These are phyloP conservation scores for Mormyrus lacerda DNA, from an alignment of 2,113 vertebrate species.

Conservation along the genomic window DNA sequence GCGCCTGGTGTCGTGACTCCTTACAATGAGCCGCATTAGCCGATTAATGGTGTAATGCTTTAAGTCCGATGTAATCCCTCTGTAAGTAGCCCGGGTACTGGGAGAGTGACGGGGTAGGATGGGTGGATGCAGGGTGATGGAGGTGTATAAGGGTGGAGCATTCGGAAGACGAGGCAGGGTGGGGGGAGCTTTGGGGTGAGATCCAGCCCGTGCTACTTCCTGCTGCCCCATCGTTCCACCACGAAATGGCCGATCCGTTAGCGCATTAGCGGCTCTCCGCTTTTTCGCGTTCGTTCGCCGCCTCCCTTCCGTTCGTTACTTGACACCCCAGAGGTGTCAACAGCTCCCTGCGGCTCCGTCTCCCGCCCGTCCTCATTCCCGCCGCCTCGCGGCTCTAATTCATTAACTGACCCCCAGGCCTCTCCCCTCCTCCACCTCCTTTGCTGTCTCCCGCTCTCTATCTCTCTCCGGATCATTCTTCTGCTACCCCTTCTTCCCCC, in stretches of 20 bases:
- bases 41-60: constrained; percentile 1
- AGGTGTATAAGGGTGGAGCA: background rate
- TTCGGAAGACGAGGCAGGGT: background rate
- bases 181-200: background rate
- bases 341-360: background rate
- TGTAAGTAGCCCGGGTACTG: background rate
- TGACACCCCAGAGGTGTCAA: background rate
- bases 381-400: too few relatives aligned
- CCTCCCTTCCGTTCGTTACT: background rate
- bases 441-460: background rate
- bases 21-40: background rate
- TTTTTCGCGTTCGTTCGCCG: background rate
- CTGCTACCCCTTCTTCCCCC: background rate
- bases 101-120: background rate
- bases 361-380: background rate
- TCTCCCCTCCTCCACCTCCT: background rate
- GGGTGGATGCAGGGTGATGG: background rate
- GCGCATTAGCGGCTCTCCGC: background rate
- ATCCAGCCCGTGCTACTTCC: background rate
- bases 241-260: background rate
- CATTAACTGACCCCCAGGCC: background rate
- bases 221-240: background rate
- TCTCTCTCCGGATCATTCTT: background rate
- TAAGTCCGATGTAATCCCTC: constrained; percentile 8
- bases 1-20: background rate